Percentiles rank a stretch among this genome's conserved stretches.
Evolutionary conservation across 2,113 vertebrate species (phyloP).

Genomic region (Malurus elegans): DNA sequence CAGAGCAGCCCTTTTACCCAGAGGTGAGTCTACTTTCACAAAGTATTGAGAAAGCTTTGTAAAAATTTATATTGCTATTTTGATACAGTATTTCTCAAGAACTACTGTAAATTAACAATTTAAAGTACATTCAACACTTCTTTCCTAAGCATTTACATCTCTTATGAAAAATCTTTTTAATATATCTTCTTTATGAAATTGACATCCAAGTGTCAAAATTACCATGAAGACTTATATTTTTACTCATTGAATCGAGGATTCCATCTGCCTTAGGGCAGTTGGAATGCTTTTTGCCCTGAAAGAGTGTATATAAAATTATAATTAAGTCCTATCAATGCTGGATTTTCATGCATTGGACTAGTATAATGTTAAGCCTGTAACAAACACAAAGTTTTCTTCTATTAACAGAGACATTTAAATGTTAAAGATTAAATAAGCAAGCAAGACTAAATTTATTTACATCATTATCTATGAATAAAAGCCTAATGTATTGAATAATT

Average conservation of each 20-base stretch:
- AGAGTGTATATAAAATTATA: not conserved
- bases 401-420: not conserved
- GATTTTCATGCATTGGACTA: constrained; percentile 1
- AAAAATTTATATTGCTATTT: not conserved
- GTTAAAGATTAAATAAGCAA: constrained; percentile 10
- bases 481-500: not conserved
- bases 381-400: constrained; percentile 3
- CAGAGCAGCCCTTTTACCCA: not conserved
- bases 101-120: not conserved
- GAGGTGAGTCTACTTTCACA: not conserved
- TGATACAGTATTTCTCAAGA: not conserved
- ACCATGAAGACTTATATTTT: constrained; percentile 26
- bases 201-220: not conserved
- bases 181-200: constrained; percentile 1
- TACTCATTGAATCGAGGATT: not conserved
- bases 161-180: not conserved
- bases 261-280: not conserved
- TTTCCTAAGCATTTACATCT: not conserved
- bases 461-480: not conserved
- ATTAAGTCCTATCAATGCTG: not conserved
- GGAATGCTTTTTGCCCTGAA: not conserved
- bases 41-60: not conserved
- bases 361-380: not conserved
- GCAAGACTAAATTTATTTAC: not conserved
- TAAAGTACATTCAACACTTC: not conserved